Percentiles rank a stretch among this genome's conserved stretches.
phyloP scores from a whole-genome alignment of 2,113 vertebrate species.

The Phyllostomus hastatus region DNA sequence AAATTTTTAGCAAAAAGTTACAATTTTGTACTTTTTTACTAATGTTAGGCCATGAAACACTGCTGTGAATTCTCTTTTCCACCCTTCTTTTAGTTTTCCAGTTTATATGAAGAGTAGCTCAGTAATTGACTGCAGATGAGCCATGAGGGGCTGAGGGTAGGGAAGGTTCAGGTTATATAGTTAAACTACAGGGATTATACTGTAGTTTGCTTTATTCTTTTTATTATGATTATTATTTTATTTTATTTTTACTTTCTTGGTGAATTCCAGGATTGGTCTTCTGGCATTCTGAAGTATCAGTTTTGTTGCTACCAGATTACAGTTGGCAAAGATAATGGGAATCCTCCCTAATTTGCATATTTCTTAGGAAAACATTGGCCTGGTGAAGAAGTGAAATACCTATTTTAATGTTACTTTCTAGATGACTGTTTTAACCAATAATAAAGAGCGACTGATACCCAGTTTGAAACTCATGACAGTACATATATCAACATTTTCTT shows the following conservation, averaged over 20 bases:
- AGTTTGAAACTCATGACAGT: background rate
- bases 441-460: background rate
- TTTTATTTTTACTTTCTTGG: background rate
- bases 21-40: background rate
- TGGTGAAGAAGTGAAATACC: constrained; percentile 21
- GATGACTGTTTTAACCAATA: background rate
- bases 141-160: no score
- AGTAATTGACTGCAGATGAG: background rate
- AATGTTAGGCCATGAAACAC: background rate
- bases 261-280: background rate
- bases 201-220: background rate
- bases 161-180: background rate
- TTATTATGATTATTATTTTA: background rate
- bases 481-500: background rate
- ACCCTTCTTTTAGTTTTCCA: background rate
- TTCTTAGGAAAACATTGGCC: background rate
- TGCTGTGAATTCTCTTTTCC: background rate
- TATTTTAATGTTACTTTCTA: background rate
- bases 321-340: background rate
- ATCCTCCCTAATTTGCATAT: background rate
- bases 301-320: constrained; percentile 29
- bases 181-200: background rate
- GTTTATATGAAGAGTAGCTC: background rate
- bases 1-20: background rate
- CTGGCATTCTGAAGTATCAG: background rate